Conservation (phyloP, 1,140 invertebrate genomes). For the Nasonia giraulti region DNA sequence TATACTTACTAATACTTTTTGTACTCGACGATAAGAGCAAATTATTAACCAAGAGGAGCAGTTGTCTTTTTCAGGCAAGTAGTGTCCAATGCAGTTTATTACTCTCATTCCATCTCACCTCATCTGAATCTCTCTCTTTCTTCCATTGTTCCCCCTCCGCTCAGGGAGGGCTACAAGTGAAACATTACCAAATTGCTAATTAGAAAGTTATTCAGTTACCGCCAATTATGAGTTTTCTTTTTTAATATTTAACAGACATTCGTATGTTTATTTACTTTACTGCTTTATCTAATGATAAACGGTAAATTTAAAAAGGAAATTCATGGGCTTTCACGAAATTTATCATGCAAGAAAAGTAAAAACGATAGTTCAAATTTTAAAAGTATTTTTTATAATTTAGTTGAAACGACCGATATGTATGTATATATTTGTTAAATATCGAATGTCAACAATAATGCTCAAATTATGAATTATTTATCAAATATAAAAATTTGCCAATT, state of each 20-base stretch:
- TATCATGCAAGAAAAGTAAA: constrained; percentile 45
- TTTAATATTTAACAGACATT: constrained; percentile 41
- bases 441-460: no score
- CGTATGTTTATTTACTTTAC: constrained; percentile 31
- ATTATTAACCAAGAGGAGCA: constrained; percentile 10
- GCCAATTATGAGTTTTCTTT: constrained; percentile 56
- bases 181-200: constrained; percentile 74
- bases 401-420: no score
- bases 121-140: constrained; percentile 53
- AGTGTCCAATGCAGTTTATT: constrained; percentile 15
- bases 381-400: no score
- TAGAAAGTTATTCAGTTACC: constrained; percentile 63
- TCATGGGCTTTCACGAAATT: constrained; percentile 40
- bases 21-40: neutral
- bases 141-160: constrained; percentile 70
- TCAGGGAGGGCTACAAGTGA: constrained; percentile 75
- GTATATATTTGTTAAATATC: no score
- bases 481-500: constrained; percentile 8
- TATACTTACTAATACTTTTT: constrained; percentile 45
- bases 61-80: constrained; percentile 7
- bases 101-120: constrained; percentile 25
- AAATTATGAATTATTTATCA: no score
- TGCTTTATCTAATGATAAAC: constrained; percentile 17
- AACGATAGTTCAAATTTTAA: neutral
- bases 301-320: constrained; percentile 37